Evolutionary conservation across 2,888 invertebrate genomes (phyloP).

Genomic region (Zygothrica quintamaculata): DNA sequence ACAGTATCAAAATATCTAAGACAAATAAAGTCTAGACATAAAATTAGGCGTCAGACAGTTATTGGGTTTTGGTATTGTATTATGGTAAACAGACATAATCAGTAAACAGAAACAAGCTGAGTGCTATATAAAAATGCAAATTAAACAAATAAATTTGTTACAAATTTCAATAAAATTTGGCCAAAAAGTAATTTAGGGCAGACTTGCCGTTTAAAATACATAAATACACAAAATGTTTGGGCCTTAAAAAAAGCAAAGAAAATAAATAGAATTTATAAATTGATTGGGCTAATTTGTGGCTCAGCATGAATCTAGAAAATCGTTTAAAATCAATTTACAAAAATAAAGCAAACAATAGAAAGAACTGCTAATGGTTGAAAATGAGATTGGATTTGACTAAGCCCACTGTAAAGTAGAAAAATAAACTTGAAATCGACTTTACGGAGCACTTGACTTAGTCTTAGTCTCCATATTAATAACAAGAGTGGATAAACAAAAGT

Average conservation of each 20-base stretch:
- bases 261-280: conserved; percentile 59
- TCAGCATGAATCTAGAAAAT: conserved; percentile 19
- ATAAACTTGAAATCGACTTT: neutral
- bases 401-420: conserved; percentile 1
- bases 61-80: conserved; percentile 33
- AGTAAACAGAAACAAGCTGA: conserved; percentile 41
- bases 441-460: no score
- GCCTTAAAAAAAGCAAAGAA: conserved; percentile 17
- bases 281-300: conserved; percentile 69
- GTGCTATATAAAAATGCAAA: conserved; percentile 44
- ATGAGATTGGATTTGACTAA: conserved; percentile 15
- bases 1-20: conserved; percentile 22
- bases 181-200: conserved; percentile 27
- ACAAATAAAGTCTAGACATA: conserved; percentile 43
- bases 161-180: conserved; percentile 51
- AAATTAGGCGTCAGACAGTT: conserved; percentile 35
- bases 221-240: conserved; percentile 17
- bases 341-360: conserved; percentile 13
- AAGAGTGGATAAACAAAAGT: no score
- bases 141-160: conserved; percentile 55
- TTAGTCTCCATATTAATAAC: no score
- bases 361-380: conserved; percentile 11
- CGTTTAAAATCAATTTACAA: conserved; percentile 36
- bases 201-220: conserved; percentile 3
- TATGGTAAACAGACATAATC: conserved; percentile 36